Conservation (phyloP, 2,888 invertebrate genomes). For the Lycia hirtaria region DNA sequence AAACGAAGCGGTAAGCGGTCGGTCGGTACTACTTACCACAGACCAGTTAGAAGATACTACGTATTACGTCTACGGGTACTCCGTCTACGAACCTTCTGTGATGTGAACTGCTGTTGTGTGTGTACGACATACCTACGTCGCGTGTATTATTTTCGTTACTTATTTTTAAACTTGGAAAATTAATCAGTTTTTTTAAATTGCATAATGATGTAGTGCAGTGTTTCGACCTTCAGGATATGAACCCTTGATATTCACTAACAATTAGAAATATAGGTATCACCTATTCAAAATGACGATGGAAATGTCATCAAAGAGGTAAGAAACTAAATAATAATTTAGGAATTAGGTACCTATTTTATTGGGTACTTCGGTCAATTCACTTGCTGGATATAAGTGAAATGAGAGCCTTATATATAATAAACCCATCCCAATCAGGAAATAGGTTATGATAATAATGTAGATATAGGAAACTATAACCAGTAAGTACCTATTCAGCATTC, state of each 20-base stretch:
- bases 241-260: constrained; percentile 54
- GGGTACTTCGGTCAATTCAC: no score
- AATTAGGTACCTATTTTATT: no score
- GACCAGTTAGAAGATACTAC: no score
- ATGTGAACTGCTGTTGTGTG: no score
- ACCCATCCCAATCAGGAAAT: neutral
- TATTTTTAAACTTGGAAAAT: constrained; percentile 39
- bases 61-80: no score
- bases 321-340: no score
- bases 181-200: constrained; percentile 7
- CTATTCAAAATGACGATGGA: constrained; percentile 75
- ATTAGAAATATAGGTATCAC: constrained; percentile 54
- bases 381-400: neutral
- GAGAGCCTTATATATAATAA: neutral
- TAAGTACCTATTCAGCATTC: constrained; percentile 9
- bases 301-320: constrained; percentile 82
- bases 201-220: constrained; percentile 21
- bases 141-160: constrained; percentile 43
- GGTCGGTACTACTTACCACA: no score
- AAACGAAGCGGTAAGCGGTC: constrained; percentile 48
- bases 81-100: no score
- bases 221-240: constrained; percentile 49
- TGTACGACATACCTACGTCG: no score
- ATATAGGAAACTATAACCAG: neutral
- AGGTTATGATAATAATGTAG: neutral